Conservation (phyloP, 2,888 invertebrate species). For the Eristalis tenax region DNA sequence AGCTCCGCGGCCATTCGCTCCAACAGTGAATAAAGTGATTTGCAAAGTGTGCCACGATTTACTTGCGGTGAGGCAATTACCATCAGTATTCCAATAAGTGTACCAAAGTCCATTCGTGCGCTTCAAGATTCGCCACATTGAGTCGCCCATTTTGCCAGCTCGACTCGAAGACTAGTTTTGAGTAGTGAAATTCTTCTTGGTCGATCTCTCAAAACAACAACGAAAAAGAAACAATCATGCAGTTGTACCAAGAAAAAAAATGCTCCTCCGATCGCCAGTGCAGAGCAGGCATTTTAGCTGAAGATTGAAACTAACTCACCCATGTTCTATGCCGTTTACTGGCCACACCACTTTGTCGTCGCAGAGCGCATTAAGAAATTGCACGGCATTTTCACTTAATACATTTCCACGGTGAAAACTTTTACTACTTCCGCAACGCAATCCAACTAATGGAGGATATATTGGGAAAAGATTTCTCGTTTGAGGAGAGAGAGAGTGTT, state of each 20-base stretch:
- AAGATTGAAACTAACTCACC: slow-evolving; percentile 25
- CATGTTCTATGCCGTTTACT: slow-evolving; percentile 27
- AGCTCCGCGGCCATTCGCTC: not conserved
- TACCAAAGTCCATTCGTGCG: slow-evolving; percentile 35
- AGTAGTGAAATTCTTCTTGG: not conserved
- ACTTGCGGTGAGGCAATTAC: slow-evolving; percentile 60
- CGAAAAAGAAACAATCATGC: slow-evolving; percentile 17
- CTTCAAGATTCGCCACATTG: slow-evolving; percentile 42
- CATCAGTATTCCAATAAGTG: slow-evolving; percentile 53
- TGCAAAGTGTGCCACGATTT: slow-evolving; percentile 67
- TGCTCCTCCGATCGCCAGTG: slow-evolving; percentile 18
- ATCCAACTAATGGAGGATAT: slow-evolving; percentile 31
- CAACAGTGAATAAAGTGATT: slow-evolving; percentile 51
- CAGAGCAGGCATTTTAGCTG: slow-evolving; percentile 34
- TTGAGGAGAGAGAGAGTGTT: slow-evolving; percentile 53
- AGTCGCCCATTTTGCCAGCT: slow-evolving; percentile 8
- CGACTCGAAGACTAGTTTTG: slow-evolving; percentile 46
- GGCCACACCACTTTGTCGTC: slow-evolving; percentile 62
- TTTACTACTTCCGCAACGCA: slow-evolving; percentile 67
- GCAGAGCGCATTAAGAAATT: slow-evolving; percentile 14
- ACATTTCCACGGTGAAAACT: slow-evolving; percentile 69
- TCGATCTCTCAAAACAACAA: slow-evolving; percentile 51
- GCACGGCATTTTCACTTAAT: slow-evolving; percentile 66
- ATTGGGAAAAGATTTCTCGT: slow-evolving; percentile 26
- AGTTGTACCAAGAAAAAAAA: slow-evolving; percentile 33